A percentile compares a stretch with the other conserved stretches of the same genome.
Evolutionary conservation across 2,797 vertebrate genomes (phyloP).

Genomic region (Carapus acus): DNA sequence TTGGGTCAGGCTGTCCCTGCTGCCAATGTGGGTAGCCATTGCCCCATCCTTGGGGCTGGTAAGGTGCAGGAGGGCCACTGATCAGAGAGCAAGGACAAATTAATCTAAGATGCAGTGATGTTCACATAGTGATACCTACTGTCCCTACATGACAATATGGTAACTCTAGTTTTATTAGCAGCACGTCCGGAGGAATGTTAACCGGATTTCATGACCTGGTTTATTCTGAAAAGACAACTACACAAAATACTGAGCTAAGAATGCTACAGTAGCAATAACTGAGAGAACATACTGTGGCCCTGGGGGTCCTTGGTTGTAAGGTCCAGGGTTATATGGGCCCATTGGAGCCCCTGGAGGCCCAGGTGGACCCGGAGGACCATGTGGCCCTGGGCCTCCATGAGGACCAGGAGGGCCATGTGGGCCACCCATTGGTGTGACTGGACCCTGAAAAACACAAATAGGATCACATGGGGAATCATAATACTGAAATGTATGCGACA

Average conservation of each 20-base stretch:
- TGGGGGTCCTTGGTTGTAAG: slow-evolving; percentile 94
- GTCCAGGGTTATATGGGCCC: slow-evolving; percentile 96
- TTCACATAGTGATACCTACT: too few relatives aligned
- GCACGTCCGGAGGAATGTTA: too few relatives aligned
- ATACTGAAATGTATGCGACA: too few relatives aligned
- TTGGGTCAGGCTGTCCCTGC: slow-evolving; percentile 94
- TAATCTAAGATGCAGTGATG: too few relatives aligned
- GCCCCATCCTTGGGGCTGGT: slow-evolving; percentile 97
- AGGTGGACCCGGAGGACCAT: slow-evolving; percentile 92
- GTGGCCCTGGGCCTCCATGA: slow-evolving; percentile 92
- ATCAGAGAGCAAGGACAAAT: slow-evolving; percentile 9
- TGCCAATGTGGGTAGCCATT: slow-evolving; percentile 98
- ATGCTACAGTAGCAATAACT: not conserved
- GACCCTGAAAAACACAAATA: slow-evolving; percentile 83
- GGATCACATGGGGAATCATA: too few relatives aligned
- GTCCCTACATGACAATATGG: too few relatives aligned
- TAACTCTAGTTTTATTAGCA: too few relatives aligned
- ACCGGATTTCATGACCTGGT: too few relatives aligned
- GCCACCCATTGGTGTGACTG: slow-evolving; percentile 92
- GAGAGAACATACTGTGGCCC: slow-evolving; percentile 88
- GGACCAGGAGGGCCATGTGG: slow-evolving; percentile 93
- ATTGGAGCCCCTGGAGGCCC: slow-evolving; percentile 90
- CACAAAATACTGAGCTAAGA: too few relatives aligned
- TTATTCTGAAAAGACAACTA: too few relatives aligned
- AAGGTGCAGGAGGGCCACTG: slow-evolving; percentile 93